Evolutionary conservation across 2,797 vertebrate species (phyloP), one percentile per base, ranked within the genome.

Genomic region (Characodon lateralis): DNA sequence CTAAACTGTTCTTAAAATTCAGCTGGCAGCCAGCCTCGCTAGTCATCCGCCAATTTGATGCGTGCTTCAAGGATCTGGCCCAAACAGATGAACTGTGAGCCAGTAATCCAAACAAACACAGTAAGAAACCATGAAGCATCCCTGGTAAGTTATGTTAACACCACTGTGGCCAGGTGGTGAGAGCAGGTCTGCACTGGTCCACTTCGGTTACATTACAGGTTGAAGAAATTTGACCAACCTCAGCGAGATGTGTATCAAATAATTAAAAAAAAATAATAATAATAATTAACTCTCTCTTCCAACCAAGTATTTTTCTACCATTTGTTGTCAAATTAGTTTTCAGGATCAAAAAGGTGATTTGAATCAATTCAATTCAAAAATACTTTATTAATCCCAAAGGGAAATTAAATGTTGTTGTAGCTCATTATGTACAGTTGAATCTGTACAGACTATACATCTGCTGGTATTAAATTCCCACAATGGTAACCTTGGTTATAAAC

Each of bases 1-100:
- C 85, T 85, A 82, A 89, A 92, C 82, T 85, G 90, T 94, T 94
- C 93, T 94, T 94, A 90, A 94, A 94, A 93, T 94, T 93, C 93
- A 92, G 86, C 85, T 93, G 92, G 92, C 92, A 91, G 88, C 28
- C 81, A 22, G 85, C 88, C 88, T 79, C 22, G 43, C 85, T 75
- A 86, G 84, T 93, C 90, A 90, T 89, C 90, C 88, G 87, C 90
- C 78, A 80, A 89, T 91, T 93, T 85, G 84, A 94, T 87, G 90
- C 88, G 90, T 86, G 89, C 86, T 88, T 89, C 84, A 93, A 91
- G 90, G 92, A 91, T 88, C 87, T 94, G 93, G 94, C 89, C 90
- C 77, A 73, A 90, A 88, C 86, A 90, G 78, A 70, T 77, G 13
- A 75, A 88, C 78, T 85, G 76, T 31, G 81, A 93, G 93, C 91